Base-by-base conservation (phyloP, 2,797 vertebrate species). In the Enteromius unitaeniatus region DNA sequence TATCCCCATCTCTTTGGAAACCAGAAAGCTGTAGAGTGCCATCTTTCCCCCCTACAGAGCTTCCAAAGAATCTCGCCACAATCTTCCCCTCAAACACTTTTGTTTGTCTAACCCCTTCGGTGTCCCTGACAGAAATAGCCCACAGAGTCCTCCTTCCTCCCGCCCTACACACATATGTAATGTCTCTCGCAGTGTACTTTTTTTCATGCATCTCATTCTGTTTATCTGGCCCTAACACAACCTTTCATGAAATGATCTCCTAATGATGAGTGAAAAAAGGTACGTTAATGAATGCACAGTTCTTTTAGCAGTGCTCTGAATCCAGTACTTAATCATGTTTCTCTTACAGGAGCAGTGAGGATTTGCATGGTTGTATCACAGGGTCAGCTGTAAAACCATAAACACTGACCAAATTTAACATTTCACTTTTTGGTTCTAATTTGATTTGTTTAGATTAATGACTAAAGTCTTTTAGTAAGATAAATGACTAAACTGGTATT, bases 1-100 rank as follows among this genome's bases (percentile, higher is more conserved):
- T 91, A 93, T 94, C 90, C 89, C 90, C 90, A 91, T 94, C 93
- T 93, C 91, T 93, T 90, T 91, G 89, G 88, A 86, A 91, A 93
- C 88, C 89, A 92, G 93, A 68, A 84, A 73, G 76, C 81, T 80
- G 85, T 70, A 86, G 82, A 84, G 86, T 86, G 84, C 70, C 86
- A 87, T 88, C 84, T 82, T 85, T 73, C 70, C 82, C 84, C 84
- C 84, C 84, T 72, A 77, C 70, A 83, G 86, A 47, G 85, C 69
- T 84, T 82, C 82, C 84, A 86, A 86, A 81, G 81, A 87, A 79
- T 85, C 83, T 88, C 45, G 72, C 81, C 47, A 79, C 84, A 81
- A 78, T 84, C 84, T 86, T 88, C 80, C 75, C 81, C 75, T 87
- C 88, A n/a, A 82, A 76, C 64, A 84, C 80, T 74, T 42, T 75